phyloP scores from a whole-genome alignment of 2,888 invertebrate genomes.

The Ormyrus pomaceus region DNA sequence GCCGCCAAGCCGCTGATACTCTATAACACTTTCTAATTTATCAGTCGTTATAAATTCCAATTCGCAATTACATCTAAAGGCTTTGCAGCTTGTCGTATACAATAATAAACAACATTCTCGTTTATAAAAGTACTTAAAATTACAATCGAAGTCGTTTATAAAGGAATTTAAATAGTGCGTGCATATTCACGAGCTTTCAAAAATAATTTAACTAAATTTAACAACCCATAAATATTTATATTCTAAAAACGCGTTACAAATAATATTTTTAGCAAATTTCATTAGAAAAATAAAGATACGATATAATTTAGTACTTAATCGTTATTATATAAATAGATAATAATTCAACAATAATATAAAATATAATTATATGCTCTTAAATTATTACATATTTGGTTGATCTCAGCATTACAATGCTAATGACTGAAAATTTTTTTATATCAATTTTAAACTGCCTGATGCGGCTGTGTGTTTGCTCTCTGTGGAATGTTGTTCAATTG shows the following conservation, averaged over 20 bases:
- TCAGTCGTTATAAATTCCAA: conserved; percentile 31
- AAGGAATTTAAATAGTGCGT: not conserved
- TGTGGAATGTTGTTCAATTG: conserved; percentile 11
- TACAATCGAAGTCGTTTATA: not conserved
- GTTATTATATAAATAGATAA: conserved; percentile 22
- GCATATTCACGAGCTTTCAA: not conserved
- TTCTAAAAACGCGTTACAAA: not conserved
- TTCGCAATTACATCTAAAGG: not conserved
- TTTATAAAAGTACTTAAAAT: conserved; percentile 1
- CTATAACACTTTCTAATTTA: conserved; percentile 11
- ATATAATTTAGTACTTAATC: not conserved
- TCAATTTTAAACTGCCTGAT: conserved; percentile 24
- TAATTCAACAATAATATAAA: conserved; percentile 13
- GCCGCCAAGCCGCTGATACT: not conserved
- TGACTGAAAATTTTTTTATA: conserved; percentile 38
- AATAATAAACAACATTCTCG: not conserved
- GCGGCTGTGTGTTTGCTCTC: not conserved
- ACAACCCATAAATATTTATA: conserved; percentile 31
- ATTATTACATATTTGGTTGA: conserved; percentile 43
- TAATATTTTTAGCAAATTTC: conserved; percentile 21
- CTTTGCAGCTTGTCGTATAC: not conserved
- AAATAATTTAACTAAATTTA: conserved; percentile 27
- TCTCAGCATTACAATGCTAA: conserved; percentile 25
- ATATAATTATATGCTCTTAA: conserved; percentile 13
- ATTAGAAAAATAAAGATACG: not conserved